Evolutionary conservation across 2,113 vertebrate genomes (phyloP), one percentile per base, ranked within the genome.

Genomic region (Hippocampus abdominalis): DNA sequence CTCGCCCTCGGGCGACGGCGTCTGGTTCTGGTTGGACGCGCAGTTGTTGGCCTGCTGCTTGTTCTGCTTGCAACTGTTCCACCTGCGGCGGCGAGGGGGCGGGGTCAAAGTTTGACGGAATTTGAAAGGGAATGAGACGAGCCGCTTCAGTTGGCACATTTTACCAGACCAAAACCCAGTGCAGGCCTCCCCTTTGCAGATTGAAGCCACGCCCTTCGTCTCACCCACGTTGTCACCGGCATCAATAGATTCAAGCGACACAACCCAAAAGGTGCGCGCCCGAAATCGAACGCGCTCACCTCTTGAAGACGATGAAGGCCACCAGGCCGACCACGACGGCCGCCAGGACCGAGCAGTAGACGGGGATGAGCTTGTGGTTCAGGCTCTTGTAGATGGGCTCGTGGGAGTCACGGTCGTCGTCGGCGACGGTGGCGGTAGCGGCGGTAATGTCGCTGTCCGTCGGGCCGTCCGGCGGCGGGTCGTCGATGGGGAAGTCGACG

Each of bases 11-110:
- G 96, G 95, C 0, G 96, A 96, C 0, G 96, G 95, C 0, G 94
- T 96, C 89, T 96, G 96, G 90, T 96, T 97, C 68, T 95, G 95
- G 89, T 96, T 96, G 72, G 90, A 91, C 0, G 94, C 93, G 69
- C 94, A 93, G 88, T 94, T 98, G 89, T 95, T 95, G 79, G 94
- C 94, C 0, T 93, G 95, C 67, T 98, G 96, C 63, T 98, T 98
- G 90, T 96, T 97, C 89, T 98, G 93, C 67, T 99, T 98, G 76
- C 95, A 99, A 92, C 92, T 98, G 89, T 98, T 98, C 95, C 97
- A 98, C 88, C 97, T 98, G 77, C 68, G 40, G 40, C 20, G 16
- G 51, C 23, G 65, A 74, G 10, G 10, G 32, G 67, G 72, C 4
- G 18, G 32, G 29, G 9, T 40, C 39, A 8, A 4, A 4, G 7